Base-by-base conservation (phyloP, 2,797 vertebrate genomes). In the Sardinella longiceps region DNA sequence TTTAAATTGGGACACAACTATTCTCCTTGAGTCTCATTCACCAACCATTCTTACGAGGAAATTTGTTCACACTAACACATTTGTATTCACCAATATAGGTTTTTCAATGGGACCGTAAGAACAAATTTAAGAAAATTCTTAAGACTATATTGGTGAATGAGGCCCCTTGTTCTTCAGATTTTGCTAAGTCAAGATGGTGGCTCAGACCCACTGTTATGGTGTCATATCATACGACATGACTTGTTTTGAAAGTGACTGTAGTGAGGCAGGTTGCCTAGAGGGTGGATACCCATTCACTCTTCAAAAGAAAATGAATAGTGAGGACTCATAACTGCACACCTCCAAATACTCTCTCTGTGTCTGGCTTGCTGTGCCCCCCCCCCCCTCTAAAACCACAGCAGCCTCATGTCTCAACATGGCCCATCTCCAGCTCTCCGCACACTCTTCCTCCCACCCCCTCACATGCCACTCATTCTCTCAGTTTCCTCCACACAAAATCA, bases 401-500 rank as follows among this genome's bases (percentile, higher is more conserved):
- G 63, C 63, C 33, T 77, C 70, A 23, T 77, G 70, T 43, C 70
- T 77, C 33, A 77, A 77, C 33, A 77, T 77, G 70, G 70, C 70
- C 33, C 33, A 0, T 33, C 6, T 43, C 70, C 37, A 20, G 70
- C 6, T 7, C 70, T 20, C 18, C 18, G 23, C 37, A 4, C 30
- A 5, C n/a, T 70, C 66, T 70, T 70, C 30, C 30, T 70, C 18
- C 70, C 70, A 23, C 33, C 37, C 15, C 70, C 15, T 20, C 56
- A 60, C 56, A 60, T 60, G 56, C 56, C 56, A 60, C 56, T 60
- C 56, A 60, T 60, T 60, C 56, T 60, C 56, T 60, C 56, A 6
- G n/a, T 60, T 7, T 25, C 56, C 37, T 1, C n/a, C 23, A 60
- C n/a, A 60, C n/a, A 25, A 11, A 60, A n/a, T 60, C 53, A 56